Base-by-base conservation (phyloP, 2,797 vertebrate genomes). In the Pangasius krempfi region DNA sequence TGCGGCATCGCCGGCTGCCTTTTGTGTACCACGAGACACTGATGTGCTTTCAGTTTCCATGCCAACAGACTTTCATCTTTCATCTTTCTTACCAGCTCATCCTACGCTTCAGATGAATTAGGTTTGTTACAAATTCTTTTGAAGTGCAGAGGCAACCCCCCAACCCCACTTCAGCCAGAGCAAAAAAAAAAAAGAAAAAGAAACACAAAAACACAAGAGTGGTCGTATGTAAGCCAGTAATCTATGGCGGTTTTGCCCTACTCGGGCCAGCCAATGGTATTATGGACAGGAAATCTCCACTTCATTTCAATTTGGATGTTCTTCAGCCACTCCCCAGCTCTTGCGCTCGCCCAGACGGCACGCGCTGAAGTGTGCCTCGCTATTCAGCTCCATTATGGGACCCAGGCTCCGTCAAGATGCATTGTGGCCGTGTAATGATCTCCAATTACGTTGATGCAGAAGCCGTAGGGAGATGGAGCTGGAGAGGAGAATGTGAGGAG, bases 121-220 rank as follows among this genome's bases (percentile, higher is more conserved):
- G 96, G 96, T 97, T 96, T 96, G 96, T 97, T 96, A 96, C 96
- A 96, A 96, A 96, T 97, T 96, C 95, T 97, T 97, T 97, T 97
- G 96, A 97, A 96, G 96, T 96, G 95, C 90, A 91, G 94, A 94
- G 94, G 94, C 95, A 90, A 93, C 93, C 91, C 85, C 92, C 94
- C 91, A 88, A 85, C 95, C 94, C 95, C 95, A 95, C 96, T 96
- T 96, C 95, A 96, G 95, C 92, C 64, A 90, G 95, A 96, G 96
- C 95, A 96, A 96, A 96, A 96, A 95, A 96, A 95, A 95, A 95
- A 94, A 94, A 94, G 92, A 93, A 92, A 92, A 93, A 68, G 30
- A 90, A 85, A 90, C 50, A 90, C 54, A 88, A 92, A 89, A 73
- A 87, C 84, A 86, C 52, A 40, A 70, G 89, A 91, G 89, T 91